A percentile compares a stretch with the other conserved stretches of the same genome.
Evolutionary conservation across 64 coral and sea anemone species (phyloP).

Genomic region (Montipora sp.): DNA sequence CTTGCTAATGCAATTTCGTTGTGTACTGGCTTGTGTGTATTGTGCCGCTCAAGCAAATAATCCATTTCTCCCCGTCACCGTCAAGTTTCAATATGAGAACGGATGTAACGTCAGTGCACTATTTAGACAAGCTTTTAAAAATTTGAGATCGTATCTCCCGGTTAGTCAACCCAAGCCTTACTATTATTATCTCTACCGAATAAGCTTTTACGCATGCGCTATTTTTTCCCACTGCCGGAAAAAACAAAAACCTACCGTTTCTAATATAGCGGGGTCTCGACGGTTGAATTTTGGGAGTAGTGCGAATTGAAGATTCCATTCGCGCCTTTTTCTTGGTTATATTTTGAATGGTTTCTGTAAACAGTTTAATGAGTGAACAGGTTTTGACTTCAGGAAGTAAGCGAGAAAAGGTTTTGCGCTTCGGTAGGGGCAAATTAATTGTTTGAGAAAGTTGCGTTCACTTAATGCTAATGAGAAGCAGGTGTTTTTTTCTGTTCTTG

Average conservation of each 20-base stretch:
- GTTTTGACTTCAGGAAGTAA: constrained; percentile 51
- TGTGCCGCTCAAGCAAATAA: constrained; percentile 52
- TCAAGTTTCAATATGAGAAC: constrained; percentile 47
- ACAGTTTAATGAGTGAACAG: background rate
- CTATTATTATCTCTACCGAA: background rate
- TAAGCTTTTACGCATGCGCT: constrained; percentile 22
- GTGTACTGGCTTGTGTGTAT: constrained; percentile 47
- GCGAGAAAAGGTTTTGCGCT: background rate
- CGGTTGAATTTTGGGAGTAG: background rate
- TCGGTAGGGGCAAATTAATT: constrained; percentile 37
- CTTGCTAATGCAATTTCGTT: constrained; percentile 54
- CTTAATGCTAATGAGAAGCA: constrained; percentile 40
- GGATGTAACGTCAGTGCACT: constrained; percentile 14
- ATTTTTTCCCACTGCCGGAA: background rate
- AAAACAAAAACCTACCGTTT: background rate
- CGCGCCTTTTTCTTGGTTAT: background rate
- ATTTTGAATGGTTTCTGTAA: background rate
- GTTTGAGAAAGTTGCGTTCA: constrained; percentile 22
- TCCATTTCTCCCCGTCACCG: constrained; percentile 25
- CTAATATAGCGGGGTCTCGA: no score
- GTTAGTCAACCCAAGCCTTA: constrained; percentile 2
- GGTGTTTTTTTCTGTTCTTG: constrained; percentile 44
- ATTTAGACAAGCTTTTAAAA: constrained; percentile 54
- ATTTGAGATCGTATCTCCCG: constrained; percentile 40
- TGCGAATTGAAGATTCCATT: background rate